Percentiles rank a stretch among this genome's conserved stretches.
Evolutionary conservation across 2,888 invertebrate species (phyloP).

Genomic region (Auanema sp.): DNA sequence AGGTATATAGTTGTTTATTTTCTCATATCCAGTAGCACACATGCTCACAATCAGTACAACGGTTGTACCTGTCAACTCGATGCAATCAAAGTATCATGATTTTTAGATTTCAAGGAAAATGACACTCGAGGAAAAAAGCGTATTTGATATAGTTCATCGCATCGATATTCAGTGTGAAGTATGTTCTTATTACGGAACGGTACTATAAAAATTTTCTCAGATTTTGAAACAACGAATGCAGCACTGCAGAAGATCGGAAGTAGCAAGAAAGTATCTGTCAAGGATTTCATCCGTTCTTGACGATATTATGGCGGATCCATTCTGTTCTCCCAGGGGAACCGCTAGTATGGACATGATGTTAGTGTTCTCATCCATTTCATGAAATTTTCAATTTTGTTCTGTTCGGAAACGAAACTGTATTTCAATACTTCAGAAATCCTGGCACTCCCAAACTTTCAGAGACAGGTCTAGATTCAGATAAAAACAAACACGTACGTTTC

Average conservation of each 20-base stretch:
- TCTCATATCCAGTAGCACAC: no score
- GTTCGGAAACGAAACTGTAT: neutral
- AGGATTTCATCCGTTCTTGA: slow-evolving; percentile 12
- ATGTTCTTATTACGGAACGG: neutral
- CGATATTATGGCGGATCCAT: slow-evolving; percentile 19
- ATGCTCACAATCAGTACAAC: no score
- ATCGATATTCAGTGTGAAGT: slow-evolving; percentile 17
- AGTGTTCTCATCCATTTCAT: neutral
- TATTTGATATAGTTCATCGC: slow-evolving; percentile 12
- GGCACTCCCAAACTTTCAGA: neutral
- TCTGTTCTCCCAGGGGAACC: slow-evolving; percentile 9
- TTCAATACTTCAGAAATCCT: slow-evolving; percentile 9
- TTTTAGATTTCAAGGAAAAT: no score
- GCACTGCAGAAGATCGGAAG: slow-evolving; percentile 14
- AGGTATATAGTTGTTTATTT: no score
- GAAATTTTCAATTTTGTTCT: neutral
- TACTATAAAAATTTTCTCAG: no score
- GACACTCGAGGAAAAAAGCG: slow-evolving; percentile 11
- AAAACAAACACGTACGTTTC: no score
- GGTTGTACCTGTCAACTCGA: no score
- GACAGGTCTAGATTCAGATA: neutral
- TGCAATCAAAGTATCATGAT: no score
- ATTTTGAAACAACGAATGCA: slow-evolving; percentile 17
- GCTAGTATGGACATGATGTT: neutral
- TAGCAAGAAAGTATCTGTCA: slow-evolving; percentile 9